Conservation (phyloP, 1,140 invertebrate species). For the Drosophila leontia region DNA sequence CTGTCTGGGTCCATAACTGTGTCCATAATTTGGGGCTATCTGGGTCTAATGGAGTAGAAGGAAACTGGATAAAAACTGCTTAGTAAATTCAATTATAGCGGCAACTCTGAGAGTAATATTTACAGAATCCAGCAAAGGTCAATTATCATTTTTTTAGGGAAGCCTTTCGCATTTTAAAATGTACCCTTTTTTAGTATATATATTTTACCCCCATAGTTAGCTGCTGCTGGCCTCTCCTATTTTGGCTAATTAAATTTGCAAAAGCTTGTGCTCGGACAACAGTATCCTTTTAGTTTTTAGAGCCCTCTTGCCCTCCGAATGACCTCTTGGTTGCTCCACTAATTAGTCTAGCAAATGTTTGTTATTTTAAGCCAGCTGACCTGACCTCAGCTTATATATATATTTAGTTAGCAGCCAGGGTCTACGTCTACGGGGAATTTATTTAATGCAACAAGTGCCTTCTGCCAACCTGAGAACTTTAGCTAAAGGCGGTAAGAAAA, state of each 20-base stretch:
- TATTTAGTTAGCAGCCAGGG: background rate
- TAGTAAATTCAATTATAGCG: conserved; percentile 37
- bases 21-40: conserved; percentile 17
- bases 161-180: conserved; percentile 9
- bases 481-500: conserved; percentile 16
- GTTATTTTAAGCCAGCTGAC: conserved; percentile 38
- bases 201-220: background rate
- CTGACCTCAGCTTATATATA: conserved; percentile 20
- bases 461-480: conserved; percentile 27
- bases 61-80: conserved; percentile 11
- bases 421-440: conserved; percentile 14
- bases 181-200: background rate
- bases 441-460: conserved; percentile 53
- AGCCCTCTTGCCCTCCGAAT: conserved; percentile 16
- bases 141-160: conserved; percentile 36
- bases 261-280: conserved; percentile 41
- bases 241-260: conserved; percentile 63
- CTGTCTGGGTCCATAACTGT: background rate
- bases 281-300: conserved; percentile 57
- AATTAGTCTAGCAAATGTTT: conserved; percentile 50
- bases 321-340: conserved; percentile 46
- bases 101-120: conserved; percentile 1
- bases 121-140: conserved; percentile 1
- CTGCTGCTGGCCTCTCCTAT: background rate
- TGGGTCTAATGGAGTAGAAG: conserved; percentile 32